phyloP scores from a whole-genome alignment of 1,140 invertebrate genomes.

The Neelides sp. region DNA sequence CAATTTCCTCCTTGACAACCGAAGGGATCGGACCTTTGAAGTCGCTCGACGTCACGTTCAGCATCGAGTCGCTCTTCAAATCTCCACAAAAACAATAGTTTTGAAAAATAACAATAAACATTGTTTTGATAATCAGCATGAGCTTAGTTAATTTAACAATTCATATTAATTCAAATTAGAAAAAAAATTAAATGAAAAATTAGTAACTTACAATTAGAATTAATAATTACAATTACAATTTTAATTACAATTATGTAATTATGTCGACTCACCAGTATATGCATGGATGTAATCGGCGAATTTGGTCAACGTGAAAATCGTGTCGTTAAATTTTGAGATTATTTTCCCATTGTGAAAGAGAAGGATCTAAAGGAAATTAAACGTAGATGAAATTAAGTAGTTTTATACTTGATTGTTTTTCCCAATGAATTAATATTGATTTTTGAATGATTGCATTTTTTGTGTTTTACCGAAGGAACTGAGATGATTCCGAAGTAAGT shows the following conservation, averaged over 20 bases:
- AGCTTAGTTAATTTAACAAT: slow-evolving; percentile 6
- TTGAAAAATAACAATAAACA: slow-evolving; percentile 11
- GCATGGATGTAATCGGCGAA: slow-evolving; percentile 70
- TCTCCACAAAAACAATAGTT: slow-evolving; percentile 41
- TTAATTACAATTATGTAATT: neutral
- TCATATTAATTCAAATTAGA: neutral
- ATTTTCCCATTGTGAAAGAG: slow-evolving; percentile 84
- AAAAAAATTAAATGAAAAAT: neutral
- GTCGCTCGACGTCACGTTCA: slow-evolving; percentile 61
- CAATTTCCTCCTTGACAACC: slow-evolving; percentile 54
- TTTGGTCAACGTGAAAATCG: slow-evolving; percentile 61
- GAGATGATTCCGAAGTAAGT: slow-evolving; percentile 87
- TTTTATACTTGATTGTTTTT: too few species aligned
- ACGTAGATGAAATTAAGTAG: too few species aligned
- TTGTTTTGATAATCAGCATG: neutral
- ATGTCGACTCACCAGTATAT: slow-evolving; percentile 47
- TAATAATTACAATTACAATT: slow-evolving; percentile 4
- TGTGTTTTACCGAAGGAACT: slow-evolving; percentile 76
- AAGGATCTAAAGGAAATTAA: too few species aligned
- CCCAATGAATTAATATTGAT: too few species aligned
- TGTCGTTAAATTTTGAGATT: slow-evolving; percentile 72
- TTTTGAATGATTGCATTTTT: too few species aligned
- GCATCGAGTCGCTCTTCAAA: slow-evolving; percentile 45
- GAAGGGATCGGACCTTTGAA: slow-evolving; percentile 65
- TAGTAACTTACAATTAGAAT: neutral